These are phyloP conservation scores for Motacilla alba DNA, from an alignment of 2,113 vertebrate genomes.

Conservation along the genomic window DNA sequence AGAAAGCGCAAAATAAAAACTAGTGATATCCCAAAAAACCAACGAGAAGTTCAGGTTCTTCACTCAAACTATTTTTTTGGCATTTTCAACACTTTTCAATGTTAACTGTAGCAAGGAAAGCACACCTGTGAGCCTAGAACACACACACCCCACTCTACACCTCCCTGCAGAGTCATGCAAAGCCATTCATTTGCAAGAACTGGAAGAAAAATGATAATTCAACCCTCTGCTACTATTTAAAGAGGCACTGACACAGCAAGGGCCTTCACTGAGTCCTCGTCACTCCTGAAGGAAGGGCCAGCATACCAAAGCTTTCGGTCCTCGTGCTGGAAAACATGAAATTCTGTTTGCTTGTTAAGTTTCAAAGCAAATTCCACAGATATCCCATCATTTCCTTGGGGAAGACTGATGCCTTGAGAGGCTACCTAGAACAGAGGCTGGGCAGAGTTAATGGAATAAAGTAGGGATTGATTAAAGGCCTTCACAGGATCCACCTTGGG, in stretches of 20 bases:
- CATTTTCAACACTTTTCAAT: background rate
- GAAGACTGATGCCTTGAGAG: background rate
- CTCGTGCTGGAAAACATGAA: background rate
- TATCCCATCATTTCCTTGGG: background rate
- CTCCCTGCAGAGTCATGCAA: background rate
- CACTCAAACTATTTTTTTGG: background rate
- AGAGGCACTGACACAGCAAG: background rate
- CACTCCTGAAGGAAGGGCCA: background rate
- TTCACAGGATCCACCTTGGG: background rate
- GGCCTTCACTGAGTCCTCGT: background rate
- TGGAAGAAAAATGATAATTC: background rate
- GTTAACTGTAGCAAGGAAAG: background rate
- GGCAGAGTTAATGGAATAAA: background rate
- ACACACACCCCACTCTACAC: background rate
- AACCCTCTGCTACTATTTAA: background rate
- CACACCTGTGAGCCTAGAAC: background rate
- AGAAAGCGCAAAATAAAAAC: background rate
- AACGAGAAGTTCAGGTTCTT: fast-evolving
- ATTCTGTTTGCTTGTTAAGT: background rate
- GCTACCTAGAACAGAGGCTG: background rate
- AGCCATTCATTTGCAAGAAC: background rate
- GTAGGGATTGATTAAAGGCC: background rate
- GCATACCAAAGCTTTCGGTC: background rate
- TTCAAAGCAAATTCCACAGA: background rate
- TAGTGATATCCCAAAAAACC: background rate